Evolutionary conservation across 2,113 vertebrate genomes (phyloP).

Genomic region (Prolemur simus): DNA sequence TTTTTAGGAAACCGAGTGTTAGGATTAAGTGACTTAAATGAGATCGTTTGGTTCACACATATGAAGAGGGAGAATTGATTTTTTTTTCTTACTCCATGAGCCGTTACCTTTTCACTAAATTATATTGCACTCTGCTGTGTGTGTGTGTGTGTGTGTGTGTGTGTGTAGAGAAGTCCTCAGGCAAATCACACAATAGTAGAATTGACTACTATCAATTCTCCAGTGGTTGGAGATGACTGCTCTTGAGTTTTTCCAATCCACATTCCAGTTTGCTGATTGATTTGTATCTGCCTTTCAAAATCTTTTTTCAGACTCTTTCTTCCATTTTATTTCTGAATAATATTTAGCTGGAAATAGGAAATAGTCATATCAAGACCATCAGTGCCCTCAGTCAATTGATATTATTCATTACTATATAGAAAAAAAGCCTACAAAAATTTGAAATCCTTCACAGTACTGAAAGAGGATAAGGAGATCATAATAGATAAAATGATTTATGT

Average conservation of each 20-base stretch:
- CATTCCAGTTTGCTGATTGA: not conserved
- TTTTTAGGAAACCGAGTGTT: not conserved
- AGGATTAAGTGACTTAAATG: not conserved
- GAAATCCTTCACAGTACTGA: not conserved
- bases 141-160: no score
- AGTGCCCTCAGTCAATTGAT: not conserved
- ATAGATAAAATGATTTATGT: not conserved
- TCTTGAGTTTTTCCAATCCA: not conserved
- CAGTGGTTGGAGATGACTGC: not conserved
- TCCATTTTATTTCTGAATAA: not conserved
- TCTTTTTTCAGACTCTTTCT: not conserved
- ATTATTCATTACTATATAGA: not conserved
- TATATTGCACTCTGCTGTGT: not conserved
- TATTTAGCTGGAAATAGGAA: not conserved
- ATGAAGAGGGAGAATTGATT: not conserved
- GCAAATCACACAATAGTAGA: not conserved
- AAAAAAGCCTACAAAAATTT: not conserved
- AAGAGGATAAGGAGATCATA: not conserved
- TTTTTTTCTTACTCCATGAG: not conserved
- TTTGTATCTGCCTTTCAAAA: not conserved
- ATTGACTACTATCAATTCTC: not conserved
- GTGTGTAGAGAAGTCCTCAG: not conserved
- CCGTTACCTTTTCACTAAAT: not conserved
- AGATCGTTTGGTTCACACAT: not conserved
- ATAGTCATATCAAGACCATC: not conserved